Evolutionary conservation across 1,140 invertebrate species (phyloP), one percentile per base, ranked within the genome.

Genomic region (Lepidurus packardi): DNA sequence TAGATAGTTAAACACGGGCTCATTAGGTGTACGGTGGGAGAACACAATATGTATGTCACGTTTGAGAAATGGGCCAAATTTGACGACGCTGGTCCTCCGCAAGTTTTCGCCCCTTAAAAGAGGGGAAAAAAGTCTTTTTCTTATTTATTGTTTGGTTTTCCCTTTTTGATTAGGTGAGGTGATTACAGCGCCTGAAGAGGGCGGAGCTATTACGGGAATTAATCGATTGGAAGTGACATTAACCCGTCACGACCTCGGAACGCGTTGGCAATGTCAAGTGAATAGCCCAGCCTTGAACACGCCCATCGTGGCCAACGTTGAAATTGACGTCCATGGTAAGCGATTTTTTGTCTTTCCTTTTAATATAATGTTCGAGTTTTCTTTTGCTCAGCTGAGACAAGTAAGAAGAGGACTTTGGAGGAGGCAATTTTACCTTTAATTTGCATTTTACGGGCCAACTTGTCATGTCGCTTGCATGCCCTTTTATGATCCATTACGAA

Each of bases 281-380:
- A 75, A 78, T 24, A 82, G 81, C 74, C 80, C 79, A 25, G 81
- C 82, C 10, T 77, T 83, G 65, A 78, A n/a, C 16, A 73, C 42
- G 34, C 82, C 84, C 24, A 75, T 83, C 8, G 79, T 80, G 9
- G 79, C 82, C n/a, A 79, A 82, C 44, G 87, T 95, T 74, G 88
- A 89, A 80, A 86, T 94, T 34, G 91, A 95, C 84, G 90, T 96
- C 76, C 89, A 94, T 87, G 93, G 94, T 96, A 85, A 90, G 21
- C 43, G 42, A 24, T 43, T 78, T 74, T 7, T 44, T 5, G 21
- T 21, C 24, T 47, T 43, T 21, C 73, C 41, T 74, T 75, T 16
- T 75, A 16, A 75, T 44, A 0, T 21, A 75, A n/a, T 73, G 65
- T 73, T 73, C n/a, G n/a, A n/a, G 65, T 73, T 73, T 4, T 24